Base-by-base conservation (phyloP, 2,888 invertebrate genomes). In the Selenia dentaria region DNA sequence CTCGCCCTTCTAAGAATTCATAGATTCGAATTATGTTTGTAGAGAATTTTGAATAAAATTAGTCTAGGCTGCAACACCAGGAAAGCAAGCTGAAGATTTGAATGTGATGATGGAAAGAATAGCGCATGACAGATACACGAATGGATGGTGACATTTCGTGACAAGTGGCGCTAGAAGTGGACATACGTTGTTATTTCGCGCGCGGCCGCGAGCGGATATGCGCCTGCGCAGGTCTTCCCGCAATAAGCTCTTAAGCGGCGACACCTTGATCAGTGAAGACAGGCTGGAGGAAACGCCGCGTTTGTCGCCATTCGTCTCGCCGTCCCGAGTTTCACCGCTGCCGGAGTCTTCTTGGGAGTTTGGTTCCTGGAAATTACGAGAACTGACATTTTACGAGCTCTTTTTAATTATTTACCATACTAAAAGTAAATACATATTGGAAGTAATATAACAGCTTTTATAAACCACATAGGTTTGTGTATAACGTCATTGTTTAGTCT, bases 221-320 rank as follows among this genome's bases (percentile, higher is more conserved):
- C 96, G 94, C 52, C 96, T 92, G 74, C 96, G 95, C 64, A 96
- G 88, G 83, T 97, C 96, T 76, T 97, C 96, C 36, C 96, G 92
- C 54, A 97, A 89, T 56, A 97, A 85, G 62, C 96, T 96, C 81
- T 97, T 97, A 58, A 97, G 87, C 52, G 97, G 96, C 40, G 96
- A 97, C 59, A 94, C 93, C 91, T 96, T 96, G 71, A 96, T 96
- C 64, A 96, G 81, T 42, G 96, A 95, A 57, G 95, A 95, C 59
- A 95, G 89, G 76, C 93, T 94, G 62, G 93, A 94, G 42, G 94
- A 95, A 56, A 91, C 82, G 59, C 83, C 79, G 53, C 91, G 83
- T 65, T 85, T 80, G 67, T 89, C 88, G 45, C 73, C 83, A 55
- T 81, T 84, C 44, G 80, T 70, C 56, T 86, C 84, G 24, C 80